Evolutionary conservation across 2,888 invertebrate species (phyloP).

Genomic region (Pyrrhosoma nymphula): DNA sequence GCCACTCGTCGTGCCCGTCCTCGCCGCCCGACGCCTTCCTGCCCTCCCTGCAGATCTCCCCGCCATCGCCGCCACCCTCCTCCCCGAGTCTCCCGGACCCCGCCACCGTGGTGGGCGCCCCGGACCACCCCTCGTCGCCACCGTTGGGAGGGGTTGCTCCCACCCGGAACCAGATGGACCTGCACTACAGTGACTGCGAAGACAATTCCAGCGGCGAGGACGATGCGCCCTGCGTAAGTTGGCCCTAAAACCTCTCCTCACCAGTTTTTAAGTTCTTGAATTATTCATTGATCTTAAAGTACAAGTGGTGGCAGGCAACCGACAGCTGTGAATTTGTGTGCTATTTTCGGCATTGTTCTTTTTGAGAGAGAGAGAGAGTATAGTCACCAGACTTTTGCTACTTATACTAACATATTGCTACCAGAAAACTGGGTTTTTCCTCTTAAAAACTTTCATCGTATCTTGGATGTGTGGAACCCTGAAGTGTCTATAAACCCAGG

Average conservation of each 20-base stretch:
- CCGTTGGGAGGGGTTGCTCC: background rate
- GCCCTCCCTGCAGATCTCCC: constrained; percentile 38
- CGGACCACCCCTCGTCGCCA: constrained; percentile 55
- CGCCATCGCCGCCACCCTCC: constrained; percentile 18
- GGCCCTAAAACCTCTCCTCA: background rate
- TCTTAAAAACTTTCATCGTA: no score
- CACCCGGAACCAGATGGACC: constrained; percentile 71
- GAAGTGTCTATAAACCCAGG: no score
- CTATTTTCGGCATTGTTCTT: no score
- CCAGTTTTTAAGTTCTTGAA: background rate
- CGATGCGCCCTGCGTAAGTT: constrained; percentile 72
- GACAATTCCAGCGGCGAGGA: constrained; percentile 78
- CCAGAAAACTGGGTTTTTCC: no score
- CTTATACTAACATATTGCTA: no score
- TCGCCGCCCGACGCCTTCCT: constrained; percentile 58
- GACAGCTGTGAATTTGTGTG: no score
- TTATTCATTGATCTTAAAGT: background rate
- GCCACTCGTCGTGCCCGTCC: background rate
- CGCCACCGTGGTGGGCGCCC: background rate
- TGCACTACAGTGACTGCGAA: constrained; percentile 77
- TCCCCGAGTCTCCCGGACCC: background rate
- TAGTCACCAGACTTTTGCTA: no score
- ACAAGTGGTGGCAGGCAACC: no score
- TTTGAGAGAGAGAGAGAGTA: no score
- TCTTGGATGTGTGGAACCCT: no score